Base-by-base conservation (phyloP, 2,797 vertebrate genomes). In the Falco biarmicus region DNA sequence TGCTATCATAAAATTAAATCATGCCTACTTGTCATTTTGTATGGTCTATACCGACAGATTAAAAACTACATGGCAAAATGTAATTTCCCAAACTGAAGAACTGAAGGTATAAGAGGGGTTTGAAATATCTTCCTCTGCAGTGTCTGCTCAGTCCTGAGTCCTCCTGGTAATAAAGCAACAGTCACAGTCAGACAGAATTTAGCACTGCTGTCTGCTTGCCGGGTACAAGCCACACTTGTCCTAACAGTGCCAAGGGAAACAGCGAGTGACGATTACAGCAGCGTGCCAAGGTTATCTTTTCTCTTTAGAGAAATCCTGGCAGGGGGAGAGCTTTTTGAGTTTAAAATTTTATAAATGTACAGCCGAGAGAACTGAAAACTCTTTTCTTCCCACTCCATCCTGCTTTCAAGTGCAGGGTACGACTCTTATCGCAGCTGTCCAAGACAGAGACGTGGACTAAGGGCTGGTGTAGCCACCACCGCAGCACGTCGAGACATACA, bases 1-100 rank as follows among this genome's bases (percentile, higher is more conserved):
- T 1, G n/a, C 92, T 97, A 97, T 97, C 96, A 74, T 96, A 96
- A 97, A 97, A 97, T 97, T 97, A 97, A 97, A 97, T 97, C 97
- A 95, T 61, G 65, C 82, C 90, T 80, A 7, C 95, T 96, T 97
- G 97, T 96, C 97, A 74, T 79, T 93, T 84, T 41, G 81, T 84
- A 85, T 32, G 29, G 96, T 90, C 95, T 94, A 64, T 9, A 32
- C 54, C 29, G 21, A 87, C 96, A 96, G 97, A 97, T 97, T 97
- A 97, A 97, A 97, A 97, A 96, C 95, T 95, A 94, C 97, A 66
- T 45, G 75, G 96, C 88, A 94, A 97, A 97, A 97, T 95, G 96
- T 88, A 97, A 97, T 98, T 98, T 98, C 93, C 96, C 95, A 37
- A 54, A 95, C 94, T 89, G 96, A 97, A 96, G 93, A 54, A 95